A percentile compares a stretch with the other conserved stretches of the same genome.
These are phyloP conservation scores for Mobula birostris DNA, from an alignment of 2,113 vertebrate species.

Conservation along the genomic window DNA sequence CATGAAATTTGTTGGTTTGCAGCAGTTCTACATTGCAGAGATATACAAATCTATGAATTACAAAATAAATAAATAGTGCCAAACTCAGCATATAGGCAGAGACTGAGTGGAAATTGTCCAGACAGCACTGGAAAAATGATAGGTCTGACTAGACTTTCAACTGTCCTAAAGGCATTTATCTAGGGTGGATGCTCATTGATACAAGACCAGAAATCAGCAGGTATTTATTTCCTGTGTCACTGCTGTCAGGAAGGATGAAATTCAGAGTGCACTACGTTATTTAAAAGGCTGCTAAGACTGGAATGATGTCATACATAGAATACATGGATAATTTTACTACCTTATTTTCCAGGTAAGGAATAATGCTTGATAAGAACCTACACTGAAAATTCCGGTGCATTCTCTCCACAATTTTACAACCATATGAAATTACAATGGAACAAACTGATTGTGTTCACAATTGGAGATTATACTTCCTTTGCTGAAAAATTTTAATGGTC, in stretches of 20 bases:
- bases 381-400: not conserved
- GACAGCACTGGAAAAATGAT: not conserved
- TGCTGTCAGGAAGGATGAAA: not conserved
- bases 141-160: not conserved
- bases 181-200: not conserved
- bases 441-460: not conserved
- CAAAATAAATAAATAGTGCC: too few relatives aligned
- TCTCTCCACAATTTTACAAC: not conserved
- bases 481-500: not conserved
- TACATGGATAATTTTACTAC: not conserved
- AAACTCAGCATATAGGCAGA: too few relatives aligned
- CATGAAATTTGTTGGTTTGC: too few relatives aligned
- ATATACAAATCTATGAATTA: too few relatives aligned
- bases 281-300: not conserved
- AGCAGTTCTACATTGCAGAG: too few relatives aligned
- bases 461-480: not conserved
- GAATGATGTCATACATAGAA: not conserved
- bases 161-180: not conserved
- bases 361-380: not conserved
- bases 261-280: not conserved
- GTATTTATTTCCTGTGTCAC: not conserved
- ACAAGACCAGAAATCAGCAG: not conserved
- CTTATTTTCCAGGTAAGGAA: too few relatives aligned
- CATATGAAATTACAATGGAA: not conserved
- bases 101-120: not conserved